Percentiles rank a stretch among this genome's conserved stretches.
Conservation (phyloP, 2,113 vertebrate genomes). For the Cyphomyrus discorhynchus region DNA sequence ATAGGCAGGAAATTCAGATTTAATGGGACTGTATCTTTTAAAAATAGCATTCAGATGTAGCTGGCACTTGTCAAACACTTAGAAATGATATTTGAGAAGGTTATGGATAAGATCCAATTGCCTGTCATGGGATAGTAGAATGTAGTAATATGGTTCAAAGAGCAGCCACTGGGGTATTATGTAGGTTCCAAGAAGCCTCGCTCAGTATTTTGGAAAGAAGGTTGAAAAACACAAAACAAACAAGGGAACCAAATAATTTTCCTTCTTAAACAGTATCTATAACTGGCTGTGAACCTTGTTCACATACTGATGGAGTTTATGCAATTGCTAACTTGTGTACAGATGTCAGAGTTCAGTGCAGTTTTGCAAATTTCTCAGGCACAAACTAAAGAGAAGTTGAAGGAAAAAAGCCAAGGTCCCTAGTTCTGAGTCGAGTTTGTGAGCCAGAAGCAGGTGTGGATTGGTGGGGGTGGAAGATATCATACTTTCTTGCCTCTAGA, state of each 20-base stretch:
- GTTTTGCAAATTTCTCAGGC: not conserved
- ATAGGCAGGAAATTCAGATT: not conserved
- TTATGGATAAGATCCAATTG: not conserved
- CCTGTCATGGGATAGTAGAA: not conserved
- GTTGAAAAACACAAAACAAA: not conserved
- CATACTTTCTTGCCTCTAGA: not conserved
- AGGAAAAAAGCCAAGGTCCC: not conserved
- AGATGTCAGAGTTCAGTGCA: not conserved
- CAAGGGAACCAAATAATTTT: not conserved
- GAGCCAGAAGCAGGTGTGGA: not conserved
- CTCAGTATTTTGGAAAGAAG: not conserved
- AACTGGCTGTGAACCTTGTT: not conserved
- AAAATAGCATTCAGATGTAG: not conserved
- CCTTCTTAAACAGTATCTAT: not conserved
- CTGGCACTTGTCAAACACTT: not conserved
- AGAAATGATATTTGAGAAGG: not conserved
- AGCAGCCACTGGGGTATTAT: not conserved
- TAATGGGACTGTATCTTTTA: not conserved
- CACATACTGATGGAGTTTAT: not conserved
- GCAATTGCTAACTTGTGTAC: not conserved
- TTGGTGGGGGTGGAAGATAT: not conserved
- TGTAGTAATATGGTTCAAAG: constrained; percentile 2
- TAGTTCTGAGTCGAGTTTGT: not conserved
- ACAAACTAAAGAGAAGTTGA: not conserved
- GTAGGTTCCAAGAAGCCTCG: not conserved